These are phyloP conservation scores for Harpegnathos saltator DNA, from an alignment of 1,140 invertebrate species.

Conservation along the genomic window DNA sequence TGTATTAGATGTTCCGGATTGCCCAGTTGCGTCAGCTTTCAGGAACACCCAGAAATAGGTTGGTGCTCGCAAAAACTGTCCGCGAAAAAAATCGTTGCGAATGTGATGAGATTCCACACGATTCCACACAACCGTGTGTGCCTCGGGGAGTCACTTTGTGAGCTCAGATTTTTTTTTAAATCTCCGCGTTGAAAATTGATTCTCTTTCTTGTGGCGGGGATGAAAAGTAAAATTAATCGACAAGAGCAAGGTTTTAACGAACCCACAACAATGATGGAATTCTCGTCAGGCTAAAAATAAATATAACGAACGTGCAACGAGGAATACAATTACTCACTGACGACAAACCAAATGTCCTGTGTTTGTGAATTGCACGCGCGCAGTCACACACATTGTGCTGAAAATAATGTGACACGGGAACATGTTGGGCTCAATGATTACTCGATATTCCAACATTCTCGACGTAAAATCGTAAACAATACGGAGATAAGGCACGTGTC, in stretches of 20 bases:
- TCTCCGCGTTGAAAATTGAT: background rate
- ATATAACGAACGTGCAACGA: too few relatives aligned
- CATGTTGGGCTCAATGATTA: constrained; percentile 34
- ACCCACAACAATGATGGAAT: too few relatives aligned
- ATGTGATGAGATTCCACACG: constrained; percentile 29
- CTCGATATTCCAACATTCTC: constrained; percentile 37
- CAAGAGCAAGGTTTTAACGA: background rate
- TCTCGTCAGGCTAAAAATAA: too few relatives aligned
- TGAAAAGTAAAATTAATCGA: background rate
- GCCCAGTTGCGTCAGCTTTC: constrained; percentile 48
- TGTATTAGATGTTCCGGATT: constrained; percentile 50
- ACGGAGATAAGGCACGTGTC: background rate
- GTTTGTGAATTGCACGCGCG: background rate
- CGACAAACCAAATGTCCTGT: background rate
- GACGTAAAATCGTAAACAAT: background rate
- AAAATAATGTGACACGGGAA: background rate
- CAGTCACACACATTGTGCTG: constrained; percentile 7
- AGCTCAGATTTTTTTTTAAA: background rate
- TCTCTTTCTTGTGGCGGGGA: background rate
- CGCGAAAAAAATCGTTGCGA: constrained; percentile 28
- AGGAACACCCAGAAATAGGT: constrained; percentile 54
- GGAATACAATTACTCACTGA: background rate
- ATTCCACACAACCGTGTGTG: background rate
- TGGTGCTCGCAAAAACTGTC: constrained; percentile 48
- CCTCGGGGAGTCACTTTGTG: background rate